A percentile compares a stretch with the other conserved stretches of the same genome.
These are phyloP conservation scores for Mesorhabditis spiculigera DNA, from an alignment of 2,888 invertebrate genomes.

Conservation along the genomic window DNA sequence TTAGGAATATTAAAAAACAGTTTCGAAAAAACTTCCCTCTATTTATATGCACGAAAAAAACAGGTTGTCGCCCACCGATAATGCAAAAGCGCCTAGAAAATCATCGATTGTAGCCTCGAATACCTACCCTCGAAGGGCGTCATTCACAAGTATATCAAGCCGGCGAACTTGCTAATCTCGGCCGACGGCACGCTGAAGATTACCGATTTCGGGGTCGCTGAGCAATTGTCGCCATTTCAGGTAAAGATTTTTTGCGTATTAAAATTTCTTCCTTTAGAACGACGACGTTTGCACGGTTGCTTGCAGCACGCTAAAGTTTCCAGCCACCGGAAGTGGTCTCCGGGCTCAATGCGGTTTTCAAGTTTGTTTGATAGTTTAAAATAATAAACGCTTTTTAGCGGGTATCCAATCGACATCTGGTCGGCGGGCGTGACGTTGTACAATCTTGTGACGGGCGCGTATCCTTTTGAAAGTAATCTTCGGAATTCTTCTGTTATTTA, in stretches of 20 bases:
- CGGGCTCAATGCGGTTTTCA: slow-evolving; percentile 67
- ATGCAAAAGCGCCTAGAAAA: too few relatives aligned
- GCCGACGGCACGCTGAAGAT: slow-evolving; percentile 89
- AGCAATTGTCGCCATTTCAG: slow-evolving; percentile 60
- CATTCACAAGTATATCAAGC: slow-evolving; percentile 97
- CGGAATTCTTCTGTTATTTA: too few relatives aligned
- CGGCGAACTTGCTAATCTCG: slow-evolving; percentile 87
- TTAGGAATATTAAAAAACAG: too few relatives aligned
- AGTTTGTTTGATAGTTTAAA: slow-evolving; percentile 21
- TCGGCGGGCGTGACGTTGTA: slow-evolving; percentile 95
- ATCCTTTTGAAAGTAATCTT: slow-evolving; percentile 83
- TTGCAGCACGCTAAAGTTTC: slow-evolving; percentile 98
- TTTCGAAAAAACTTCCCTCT: too few relatives aligned
- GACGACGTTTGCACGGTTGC: slow-evolving; percentile 86
- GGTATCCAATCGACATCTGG: slow-evolving; percentile 97
- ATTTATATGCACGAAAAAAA: too few relatives aligned
- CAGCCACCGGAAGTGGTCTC: slow-evolving; percentile 93
- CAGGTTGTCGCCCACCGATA: too few relatives aligned
- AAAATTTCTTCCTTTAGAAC: slow-evolving; percentile 12
- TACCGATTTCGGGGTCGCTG: slow-evolving; percentile 96
- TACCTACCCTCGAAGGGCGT: slow-evolving; percentile 70
- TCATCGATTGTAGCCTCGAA: slow-evolving; percentile 29
- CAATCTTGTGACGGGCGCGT: slow-evolving; percentile 88
- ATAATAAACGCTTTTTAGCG: slow-evolving; percentile 68
- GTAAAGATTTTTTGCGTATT: slow-evolving; percentile 11